Conservation (phyloP, 2,113 vertebrate genomes). For the Acrocephalus kingi region DNA sequence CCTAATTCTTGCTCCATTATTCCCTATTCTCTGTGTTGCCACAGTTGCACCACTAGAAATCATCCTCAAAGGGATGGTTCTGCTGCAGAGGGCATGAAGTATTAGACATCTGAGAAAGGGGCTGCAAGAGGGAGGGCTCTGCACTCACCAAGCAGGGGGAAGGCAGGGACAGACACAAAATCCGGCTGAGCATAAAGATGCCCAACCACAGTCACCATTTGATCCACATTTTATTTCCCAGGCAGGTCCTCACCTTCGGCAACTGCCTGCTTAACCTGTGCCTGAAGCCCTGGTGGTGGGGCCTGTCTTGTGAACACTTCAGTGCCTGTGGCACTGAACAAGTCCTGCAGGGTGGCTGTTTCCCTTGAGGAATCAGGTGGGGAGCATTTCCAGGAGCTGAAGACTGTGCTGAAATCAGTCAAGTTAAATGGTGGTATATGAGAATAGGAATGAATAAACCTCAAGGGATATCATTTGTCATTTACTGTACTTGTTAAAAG, state of each 20-base stretch:
- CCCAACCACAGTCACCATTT: neutral
- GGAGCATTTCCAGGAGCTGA: neutral
- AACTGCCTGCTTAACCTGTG: neutral
- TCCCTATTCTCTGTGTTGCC: neutral
- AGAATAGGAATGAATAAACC: slow-evolving; percentile 43
- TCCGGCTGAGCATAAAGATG: neutral
- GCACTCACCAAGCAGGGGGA: neutral
- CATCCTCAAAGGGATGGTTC: neutral
- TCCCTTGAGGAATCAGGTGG: neutral
- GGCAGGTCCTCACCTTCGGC: neutral
- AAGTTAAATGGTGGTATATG: slow-evolving; percentile 19
- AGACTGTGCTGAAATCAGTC: slow-evolving; percentile 16
- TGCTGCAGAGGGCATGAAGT: neutral
- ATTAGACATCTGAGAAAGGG: neutral
- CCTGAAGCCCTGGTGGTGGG: neutral
- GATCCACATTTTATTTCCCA: neutral
- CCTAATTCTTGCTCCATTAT: neutral
- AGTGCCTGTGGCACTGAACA: neutral
- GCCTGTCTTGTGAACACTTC: neutral
- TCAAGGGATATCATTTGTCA: slow-evolving; percentile 59
- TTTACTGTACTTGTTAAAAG: slow-evolving; percentile 62
- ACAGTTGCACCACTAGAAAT: neutral
- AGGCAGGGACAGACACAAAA: neutral
- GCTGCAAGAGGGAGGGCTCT: neutral
- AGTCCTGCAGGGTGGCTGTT: neutral